Evolutionary conservation across 2,113 vertebrate species (phyloP).

Genomic region (Cavia porcellus): DNA sequence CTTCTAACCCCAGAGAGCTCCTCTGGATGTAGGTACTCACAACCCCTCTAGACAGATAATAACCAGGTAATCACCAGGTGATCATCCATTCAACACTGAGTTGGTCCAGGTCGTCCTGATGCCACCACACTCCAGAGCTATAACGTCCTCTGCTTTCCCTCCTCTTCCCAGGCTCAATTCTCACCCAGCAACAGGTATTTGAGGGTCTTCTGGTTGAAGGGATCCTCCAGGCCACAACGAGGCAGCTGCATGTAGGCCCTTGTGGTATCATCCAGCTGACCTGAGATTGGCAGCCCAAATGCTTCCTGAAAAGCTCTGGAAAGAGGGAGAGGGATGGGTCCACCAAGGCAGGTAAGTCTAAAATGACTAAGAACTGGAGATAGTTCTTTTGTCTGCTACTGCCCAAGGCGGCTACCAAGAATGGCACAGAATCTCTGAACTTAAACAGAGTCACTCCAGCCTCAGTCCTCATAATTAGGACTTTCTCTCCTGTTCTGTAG

Average conservation of each 20-base stretch:
- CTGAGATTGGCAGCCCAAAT: slow-evolving; percentile 89
- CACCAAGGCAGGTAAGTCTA: not conserved
- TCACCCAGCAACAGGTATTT: slow-evolving; percentile 91
- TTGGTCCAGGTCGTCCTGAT: not conserved
- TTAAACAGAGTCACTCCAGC: not conserved
- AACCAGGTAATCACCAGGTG: not conserved
- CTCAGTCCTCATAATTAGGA: not conserved
- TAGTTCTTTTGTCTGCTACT: not conserved
- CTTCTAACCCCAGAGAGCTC: not conserved
- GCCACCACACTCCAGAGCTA: not conserved
- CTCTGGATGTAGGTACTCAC: not conserved
- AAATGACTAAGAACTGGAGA: not conserved
- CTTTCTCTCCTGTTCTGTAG: slow-evolving; percentile 18
- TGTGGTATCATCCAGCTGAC: slow-evolving; percentile 89
- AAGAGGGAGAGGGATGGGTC: not conserved
- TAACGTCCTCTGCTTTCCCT: not conserved
- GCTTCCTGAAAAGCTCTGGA: slow-evolving; percentile 88
- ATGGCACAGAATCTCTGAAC: slow-evolving; percentile 16
- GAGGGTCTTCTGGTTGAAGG: slow-evolving; percentile 91
- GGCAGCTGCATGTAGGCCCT: slow-evolving; percentile 90
- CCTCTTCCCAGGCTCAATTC: slow-evolving; percentile 45
- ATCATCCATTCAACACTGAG: not conserved
- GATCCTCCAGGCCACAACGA: slow-evolving; percentile 93
- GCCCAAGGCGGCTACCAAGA: not conserved
- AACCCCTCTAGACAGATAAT: not conserved